These are phyloP conservation scores for Halesus radiatus DNA, from an alignment of 1,140 invertebrate species.

Conservation along the genomic window DNA sequence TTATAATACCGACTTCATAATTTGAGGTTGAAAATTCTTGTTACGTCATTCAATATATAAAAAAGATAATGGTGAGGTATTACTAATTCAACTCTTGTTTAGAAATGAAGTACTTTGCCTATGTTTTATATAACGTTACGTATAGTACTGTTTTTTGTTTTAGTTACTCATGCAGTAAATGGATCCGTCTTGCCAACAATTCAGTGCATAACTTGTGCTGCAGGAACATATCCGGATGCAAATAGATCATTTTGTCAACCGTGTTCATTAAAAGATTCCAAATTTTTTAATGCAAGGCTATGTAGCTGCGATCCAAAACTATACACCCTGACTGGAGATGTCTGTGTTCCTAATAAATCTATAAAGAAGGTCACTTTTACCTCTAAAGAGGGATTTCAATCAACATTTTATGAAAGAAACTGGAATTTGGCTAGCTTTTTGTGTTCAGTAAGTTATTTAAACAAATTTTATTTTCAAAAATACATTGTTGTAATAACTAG, in stretches of 20 bases:
- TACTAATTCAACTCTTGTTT: no score
- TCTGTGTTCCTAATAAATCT: conserved; percentile 52
- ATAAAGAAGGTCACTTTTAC: conserved; percentile 34
- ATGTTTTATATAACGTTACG: no score
- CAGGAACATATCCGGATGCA: conserved; percentile 41
- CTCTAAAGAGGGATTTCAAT: conserved; percentile 28
- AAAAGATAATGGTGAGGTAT: no score
- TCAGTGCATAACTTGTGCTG: conserved; percentile 51
- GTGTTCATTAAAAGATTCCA: conserved; percentile 33
- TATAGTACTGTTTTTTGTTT: conserved; percentile 13
- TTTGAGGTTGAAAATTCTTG: no score
- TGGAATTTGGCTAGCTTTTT: conserved; percentile 45
- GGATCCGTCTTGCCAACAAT: conserved; percentile 40
- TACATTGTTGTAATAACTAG: no score
- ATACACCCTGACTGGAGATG: conserved; percentile 23
- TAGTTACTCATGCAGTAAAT: conserved; percentile 50
- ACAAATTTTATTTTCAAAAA: background rate
- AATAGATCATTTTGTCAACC: conserved; percentile 48
- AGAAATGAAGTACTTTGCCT: no score
- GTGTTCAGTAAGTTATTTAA: conserved; percentile 48
- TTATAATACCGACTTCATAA: no score
- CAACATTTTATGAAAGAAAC: conserved; percentile 47
- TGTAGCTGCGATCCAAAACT: conserved; percentile 48
- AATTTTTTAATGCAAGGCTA: background rate
- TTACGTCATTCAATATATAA: no score